Percentiles rank a stretch among this genome's conserved stretches.
Evolutionary conservation across 2,888 invertebrate genomes (phyloP).

Genomic region (Alcis repandata): DNA sequence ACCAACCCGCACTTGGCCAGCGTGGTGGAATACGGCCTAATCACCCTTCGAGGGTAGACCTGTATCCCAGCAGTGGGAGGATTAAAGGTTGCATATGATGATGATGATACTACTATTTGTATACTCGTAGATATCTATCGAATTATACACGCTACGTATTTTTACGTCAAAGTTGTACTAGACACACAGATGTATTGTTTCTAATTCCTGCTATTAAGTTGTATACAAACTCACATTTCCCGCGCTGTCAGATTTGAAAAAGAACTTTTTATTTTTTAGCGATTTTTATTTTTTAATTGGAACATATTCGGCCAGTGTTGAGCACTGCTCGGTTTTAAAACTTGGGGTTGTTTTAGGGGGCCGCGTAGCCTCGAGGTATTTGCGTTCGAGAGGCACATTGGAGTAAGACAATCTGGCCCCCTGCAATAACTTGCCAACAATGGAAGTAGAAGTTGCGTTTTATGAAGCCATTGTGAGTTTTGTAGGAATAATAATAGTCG

Average conservation of each 20-base stretch:
- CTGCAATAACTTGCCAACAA: constrained; percentile 64
- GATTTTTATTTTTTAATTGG: constrained; percentile 79
- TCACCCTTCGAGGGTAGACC: too few relatives aligned
- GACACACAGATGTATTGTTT: too few relatives aligned
- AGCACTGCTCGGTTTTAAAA: constrained; percentile 61
- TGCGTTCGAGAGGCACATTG: constrained; percentile 77
- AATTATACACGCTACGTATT: too few relatives aligned
- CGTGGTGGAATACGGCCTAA: too few relatives aligned
- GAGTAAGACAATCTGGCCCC: constrained; percentile 77
- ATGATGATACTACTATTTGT: too few relatives aligned
- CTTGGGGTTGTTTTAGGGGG: constrained; percentile 62
- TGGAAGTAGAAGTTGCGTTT: constrained; percentile 47
- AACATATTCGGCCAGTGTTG: constrained; percentile 75
- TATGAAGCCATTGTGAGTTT: constrained; percentile 47
- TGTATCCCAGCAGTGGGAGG: too few relatives aligned
- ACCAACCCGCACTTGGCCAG: too few relatives aligned
- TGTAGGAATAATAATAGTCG: constrained; percentile 41
- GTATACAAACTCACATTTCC: constrained; percentile 59
- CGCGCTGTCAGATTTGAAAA: constrained; percentile 54
- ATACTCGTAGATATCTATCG: too few relatives aligned
- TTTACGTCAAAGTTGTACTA: too few relatives aligned
- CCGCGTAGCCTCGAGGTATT: constrained; percentile 75
- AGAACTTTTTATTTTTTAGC: too few relatives aligned
- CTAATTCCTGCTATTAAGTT: constrained; percentile 25
- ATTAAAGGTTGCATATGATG: too few relatives aligned